A percentile compares a stretch with the other conserved stretches of the same genome.
These are phyloP conservation scores for Oryzias woworae DNA, from an alignment of 2,113 vertebrate genomes.

Conservation along the genomic window DNA sequence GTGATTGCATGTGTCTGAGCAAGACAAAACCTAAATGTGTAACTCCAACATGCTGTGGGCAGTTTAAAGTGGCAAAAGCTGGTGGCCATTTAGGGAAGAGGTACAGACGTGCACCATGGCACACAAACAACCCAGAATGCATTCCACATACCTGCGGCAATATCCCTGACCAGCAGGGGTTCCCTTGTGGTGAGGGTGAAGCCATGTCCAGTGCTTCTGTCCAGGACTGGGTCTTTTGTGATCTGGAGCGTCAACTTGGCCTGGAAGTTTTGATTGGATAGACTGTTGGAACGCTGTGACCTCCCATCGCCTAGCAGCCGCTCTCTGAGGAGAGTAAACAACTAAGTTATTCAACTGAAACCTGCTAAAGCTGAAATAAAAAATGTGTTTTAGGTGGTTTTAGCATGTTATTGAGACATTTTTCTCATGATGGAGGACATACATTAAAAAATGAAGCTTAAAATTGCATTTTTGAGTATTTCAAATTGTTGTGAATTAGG, in stretches of 20 bases:
- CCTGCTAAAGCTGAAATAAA: background rate
- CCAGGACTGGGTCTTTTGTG: conserved; percentile 84
- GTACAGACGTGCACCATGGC: conserved; percentile 11
- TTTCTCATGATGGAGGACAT: too few relatives aligned
- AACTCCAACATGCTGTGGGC: conserved; percentile 33
- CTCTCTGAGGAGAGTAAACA: conserved; percentile 72
- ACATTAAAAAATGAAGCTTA: too few relatives aligned
- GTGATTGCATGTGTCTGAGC: conserved; percentile 9
- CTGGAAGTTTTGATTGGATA: conserved; percentile 74
- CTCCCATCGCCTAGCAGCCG: conserved; percentile 79
- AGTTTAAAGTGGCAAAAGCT: conserved; percentile 32
- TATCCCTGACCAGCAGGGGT: conserved; percentile 88
- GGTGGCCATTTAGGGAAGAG: conserved; percentile 39
- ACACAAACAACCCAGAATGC: background rate
- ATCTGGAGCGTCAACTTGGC: conserved; percentile 85
- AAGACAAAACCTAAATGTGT: background rate
- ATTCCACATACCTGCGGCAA: conserved; percentile 82
- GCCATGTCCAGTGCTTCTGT: conserved; percentile 82
- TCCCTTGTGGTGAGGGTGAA: conserved; percentile 85
- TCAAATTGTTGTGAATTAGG: background rate
- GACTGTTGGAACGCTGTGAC: conserved; percentile 69
- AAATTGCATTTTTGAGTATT: too few relatives aligned
- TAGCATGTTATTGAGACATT: background rate
- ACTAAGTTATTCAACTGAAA: conserved; percentile 27
- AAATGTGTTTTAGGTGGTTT: background rate